Base-by-base conservation (phyloP, 2,113 vertebrate genomes). In the Canis aureus region DNA sequence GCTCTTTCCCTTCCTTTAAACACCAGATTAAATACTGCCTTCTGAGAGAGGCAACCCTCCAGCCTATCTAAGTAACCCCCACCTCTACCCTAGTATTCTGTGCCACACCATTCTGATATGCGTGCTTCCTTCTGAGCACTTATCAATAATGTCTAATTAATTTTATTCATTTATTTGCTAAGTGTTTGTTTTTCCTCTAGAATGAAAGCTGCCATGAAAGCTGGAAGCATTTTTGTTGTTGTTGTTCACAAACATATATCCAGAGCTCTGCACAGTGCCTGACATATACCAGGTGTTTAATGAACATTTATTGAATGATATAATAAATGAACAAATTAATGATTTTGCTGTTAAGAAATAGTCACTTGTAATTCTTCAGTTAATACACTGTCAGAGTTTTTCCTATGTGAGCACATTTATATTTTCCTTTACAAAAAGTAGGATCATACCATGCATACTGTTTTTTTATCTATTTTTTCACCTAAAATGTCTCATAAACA, bases 401-500 rank as follows among this genome's bases (percentile, higher is more conserved):
- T 79, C 59, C 49, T 73, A 23, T 19, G 3, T 49, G 1, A 67
- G 17, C 22, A 78, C 0, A 60, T 35, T 20, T 12, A 20, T 16
- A 64, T 76, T 85, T 74, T 84, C 53, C 23, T 79, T 85, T 38
- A 51, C 3, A 55, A 95, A 64, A 86, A n/a, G n/a, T 11, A 83
- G 13, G 17, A 32, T 13, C 10, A 73, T 32, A 53, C 11, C 60
- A 8, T n/a, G 15, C 43, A 4, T 51, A 53, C 10, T 67, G 5
- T 20, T 55, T 71, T 91, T 8, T 51, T 79, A 59, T 29, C 20
- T 60, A 49, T 55, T 82, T 22, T 17, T 43, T 89, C 83, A 92
- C 60, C 67, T 86, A 43, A 93, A 97, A 88, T 8, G 17, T 57
- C 29, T 81, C 91, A 76, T 60, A 71, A 73, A 82, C 29, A 78